Evolutionary conservation across 2,888 invertebrate species (phyloP).

Genomic region (Euzophera pinguis): DNA sequence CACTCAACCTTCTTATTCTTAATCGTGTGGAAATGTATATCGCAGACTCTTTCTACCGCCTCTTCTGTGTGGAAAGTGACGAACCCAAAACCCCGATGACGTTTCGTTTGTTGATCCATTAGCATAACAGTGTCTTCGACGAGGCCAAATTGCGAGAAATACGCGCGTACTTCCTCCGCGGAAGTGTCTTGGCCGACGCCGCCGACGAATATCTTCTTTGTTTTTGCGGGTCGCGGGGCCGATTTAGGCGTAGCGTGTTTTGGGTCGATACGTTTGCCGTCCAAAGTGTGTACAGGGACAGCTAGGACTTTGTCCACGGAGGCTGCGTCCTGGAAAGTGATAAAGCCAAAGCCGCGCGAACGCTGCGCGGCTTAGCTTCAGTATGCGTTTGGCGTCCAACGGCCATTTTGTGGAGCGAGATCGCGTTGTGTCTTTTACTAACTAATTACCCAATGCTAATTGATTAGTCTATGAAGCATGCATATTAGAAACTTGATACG

Average conservation of each 20-base stretch:
- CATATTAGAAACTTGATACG: background rate
- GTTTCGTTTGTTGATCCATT: constrained; percentile 96
- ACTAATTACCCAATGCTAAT: background rate
- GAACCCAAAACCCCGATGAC: constrained; percentile 94
- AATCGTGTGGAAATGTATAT: constrained; percentile 95
- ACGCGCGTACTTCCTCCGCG: constrained; percentile 93
- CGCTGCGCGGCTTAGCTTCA: constrained; percentile 82
- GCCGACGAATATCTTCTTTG: constrained; percentile 95
- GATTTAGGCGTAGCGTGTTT: constrained; percentile 96
- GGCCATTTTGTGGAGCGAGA: background rate
- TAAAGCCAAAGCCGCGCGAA: constrained; percentile 96
- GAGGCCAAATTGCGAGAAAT: constrained; percentile 93
- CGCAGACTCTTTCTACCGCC: constrained; percentile 94
- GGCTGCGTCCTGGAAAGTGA: constrained; percentile 94
- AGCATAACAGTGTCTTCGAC: constrained; percentile 96
- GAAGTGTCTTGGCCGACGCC: constrained; percentile 96
- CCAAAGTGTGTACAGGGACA: constrained; percentile 93
- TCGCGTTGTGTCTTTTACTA: background rate
- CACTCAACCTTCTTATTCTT: constrained; percentile 95
- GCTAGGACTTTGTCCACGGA: constrained; percentile 95
- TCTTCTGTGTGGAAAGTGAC: constrained; percentile 95
- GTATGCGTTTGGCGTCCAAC: background rate
- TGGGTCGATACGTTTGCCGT: constrained; percentile 96
- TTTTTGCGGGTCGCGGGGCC: constrained; percentile 91
- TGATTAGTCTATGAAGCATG: background rate